Percentiles rank a stretch among this genome's conserved stretches.
Evolutionary conservation across 2,113 vertebrate genomes (phyloP).

Genomic region (Chaetops frenatus): DNA sequence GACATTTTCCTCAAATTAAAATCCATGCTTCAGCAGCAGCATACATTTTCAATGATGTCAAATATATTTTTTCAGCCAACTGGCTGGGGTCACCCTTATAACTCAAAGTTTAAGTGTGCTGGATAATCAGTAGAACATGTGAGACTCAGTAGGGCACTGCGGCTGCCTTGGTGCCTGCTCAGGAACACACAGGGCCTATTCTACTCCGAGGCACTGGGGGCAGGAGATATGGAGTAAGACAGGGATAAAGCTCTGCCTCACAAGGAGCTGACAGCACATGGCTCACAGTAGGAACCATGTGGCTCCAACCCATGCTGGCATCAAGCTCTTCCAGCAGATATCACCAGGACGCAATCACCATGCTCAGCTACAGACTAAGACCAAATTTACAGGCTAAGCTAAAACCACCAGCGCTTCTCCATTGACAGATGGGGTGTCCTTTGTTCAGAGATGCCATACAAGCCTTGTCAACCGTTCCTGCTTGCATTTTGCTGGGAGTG

Average conservation of each 20-base stretch:
- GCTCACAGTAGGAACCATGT: background rate
- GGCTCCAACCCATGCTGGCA: background rate
- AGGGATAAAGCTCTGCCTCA: background rate
- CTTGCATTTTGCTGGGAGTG: background rate
- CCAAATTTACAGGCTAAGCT: background rate
- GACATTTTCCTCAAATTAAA: conserved; percentile 67
- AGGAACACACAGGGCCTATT: conserved; percentile 11
- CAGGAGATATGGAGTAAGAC: background rate
- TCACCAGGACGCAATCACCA: background rate
- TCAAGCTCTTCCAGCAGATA: background rate
- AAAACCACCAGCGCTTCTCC: background rate
- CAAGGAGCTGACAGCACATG: background rate
- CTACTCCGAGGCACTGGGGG: background rate
- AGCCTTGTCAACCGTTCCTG: background rate
- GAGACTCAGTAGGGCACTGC: background rate
- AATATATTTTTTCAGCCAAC: conserved; percentile 44
- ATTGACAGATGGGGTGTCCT: background rate
- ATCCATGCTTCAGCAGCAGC: conserved; percentile 53
- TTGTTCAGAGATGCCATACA: no score
- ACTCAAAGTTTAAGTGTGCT: conserved; percentile 27
- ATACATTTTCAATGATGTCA: conserved; percentile 53
- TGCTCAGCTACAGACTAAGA: background rate
- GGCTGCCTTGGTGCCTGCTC: background rate
- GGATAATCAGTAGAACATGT: conserved; percentile 28
- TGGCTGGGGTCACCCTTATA: conserved; percentile 37